These are phyloP conservation scores for Cirrhinus molitorella DNA, from an alignment of 2,797 vertebrate genomes.

Conservation along the genomic window DNA sequence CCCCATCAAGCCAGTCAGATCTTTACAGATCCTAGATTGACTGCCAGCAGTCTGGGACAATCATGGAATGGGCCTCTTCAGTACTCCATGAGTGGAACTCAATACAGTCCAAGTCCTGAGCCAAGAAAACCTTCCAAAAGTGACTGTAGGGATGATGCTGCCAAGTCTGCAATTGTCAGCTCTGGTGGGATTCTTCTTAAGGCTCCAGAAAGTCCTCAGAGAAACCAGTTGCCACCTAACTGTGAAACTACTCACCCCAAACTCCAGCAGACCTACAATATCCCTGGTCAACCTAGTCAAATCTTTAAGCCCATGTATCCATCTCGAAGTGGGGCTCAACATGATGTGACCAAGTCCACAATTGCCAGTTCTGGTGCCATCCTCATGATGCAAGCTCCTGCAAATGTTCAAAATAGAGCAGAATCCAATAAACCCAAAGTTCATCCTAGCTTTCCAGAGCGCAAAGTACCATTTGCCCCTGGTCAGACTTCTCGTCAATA, in stretches of 20 bases:
- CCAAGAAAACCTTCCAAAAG: not conserved
- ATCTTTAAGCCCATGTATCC: not conserved
- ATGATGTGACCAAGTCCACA: not conserved
- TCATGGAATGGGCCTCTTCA: not conserved
- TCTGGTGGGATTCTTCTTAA: not conserved
- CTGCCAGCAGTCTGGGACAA: not conserved
- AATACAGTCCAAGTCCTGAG: not conserved
- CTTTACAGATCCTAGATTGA: not conserved
- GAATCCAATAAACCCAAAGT: not conserved
- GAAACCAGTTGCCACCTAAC: not conserved
- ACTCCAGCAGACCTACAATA: not conserved
- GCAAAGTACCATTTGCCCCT: not conserved
- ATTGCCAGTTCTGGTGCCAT: slow-evolving; percentile 16
- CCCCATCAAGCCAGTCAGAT: not conserved
- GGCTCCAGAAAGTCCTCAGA: not conserved
- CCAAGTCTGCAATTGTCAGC: not conserved
- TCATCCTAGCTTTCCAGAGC: not conserved
- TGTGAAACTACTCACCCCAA: not conserved
- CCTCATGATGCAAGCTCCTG: not conserved
- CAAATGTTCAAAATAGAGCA: not conserved
- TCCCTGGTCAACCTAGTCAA: not conserved
- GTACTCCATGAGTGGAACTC: not conserved
- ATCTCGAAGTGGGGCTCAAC: not conserved
- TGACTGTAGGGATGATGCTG: not conserved
- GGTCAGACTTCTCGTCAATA: not conserved